Base-by-base conservation (phyloP, 2,797 vertebrate genomes). In the Rhinella marina region DNA sequence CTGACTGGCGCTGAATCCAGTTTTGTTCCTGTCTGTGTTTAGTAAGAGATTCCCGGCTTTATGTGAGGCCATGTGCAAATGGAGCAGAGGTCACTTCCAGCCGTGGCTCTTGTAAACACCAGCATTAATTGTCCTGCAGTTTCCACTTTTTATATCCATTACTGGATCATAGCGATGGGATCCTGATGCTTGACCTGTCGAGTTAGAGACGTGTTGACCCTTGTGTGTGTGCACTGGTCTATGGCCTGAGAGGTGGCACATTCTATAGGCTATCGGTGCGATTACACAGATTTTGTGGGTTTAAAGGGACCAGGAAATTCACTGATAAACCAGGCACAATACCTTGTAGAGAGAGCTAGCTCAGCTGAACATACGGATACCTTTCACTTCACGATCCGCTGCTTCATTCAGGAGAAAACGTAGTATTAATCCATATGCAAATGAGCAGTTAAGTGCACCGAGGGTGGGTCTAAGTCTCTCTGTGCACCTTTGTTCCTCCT, bases 121-220 rank as follows among this genome's bases (percentile, higher is more conserved):
- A 77, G 84, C 77, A 88, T 88, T 88, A 88, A 82, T 88, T 82
- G 82, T 75, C 56, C 23, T 73, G 41, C 87, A 54, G 77, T 72
- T 29, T 88, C 56, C 84, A 86, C 50, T 21, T 82, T 88, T 88
- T 85, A 86, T 88, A 86, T 88, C 87, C 87, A 88, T 88, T 88
- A 88, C 83, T 57, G 87, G 87, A 86, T 88, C 70, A 66, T 14
- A 17, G 57, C 68, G 29, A 79, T 61, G 75, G 19, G 68, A 68
- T 70, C 56, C 84, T 81, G 57, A 29, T 27, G 27, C 75, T 52
- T 88, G 84, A 82, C 41, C 68, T 88, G 88, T 86, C 61, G 70
- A 11, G 48, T 84, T 88, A 84, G 29, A 79, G 81, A 79, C 78
- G 70, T 79, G 81, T 80, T 73, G 54, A 85, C 76, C 64, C 56